Conservation (phyloP, 2,888 invertebrate genomes). For the Zhuqinia jingwanae region DNA sequence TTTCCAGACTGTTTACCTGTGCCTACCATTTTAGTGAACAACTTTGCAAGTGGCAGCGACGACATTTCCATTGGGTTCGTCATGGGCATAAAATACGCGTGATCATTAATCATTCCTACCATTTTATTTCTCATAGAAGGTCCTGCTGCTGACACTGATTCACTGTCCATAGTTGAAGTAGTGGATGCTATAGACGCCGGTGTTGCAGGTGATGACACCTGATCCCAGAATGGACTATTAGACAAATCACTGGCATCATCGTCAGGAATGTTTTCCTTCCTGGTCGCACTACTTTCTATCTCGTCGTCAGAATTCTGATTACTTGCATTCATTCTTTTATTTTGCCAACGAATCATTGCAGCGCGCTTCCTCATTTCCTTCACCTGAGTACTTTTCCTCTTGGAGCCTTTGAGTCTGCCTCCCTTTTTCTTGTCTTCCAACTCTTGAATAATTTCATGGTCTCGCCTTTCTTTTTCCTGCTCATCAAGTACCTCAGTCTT, state of each 20-base stretch:
- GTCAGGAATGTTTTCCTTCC: background rate
- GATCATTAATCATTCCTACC: background rate
- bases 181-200: background rate
- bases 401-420: background rate
- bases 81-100: background rate
- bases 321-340: background rate
- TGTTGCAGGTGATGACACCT: background rate
- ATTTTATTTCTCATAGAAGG: background rate
- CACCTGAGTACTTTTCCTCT: background rate
- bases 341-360: background rate
- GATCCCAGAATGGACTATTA: background rate
- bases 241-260: background rate
- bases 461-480: background rate
- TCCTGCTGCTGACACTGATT: background rate
- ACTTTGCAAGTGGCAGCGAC: no score
- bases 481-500: conserved; percentile 12
- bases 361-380: background rate
- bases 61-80: background rate
- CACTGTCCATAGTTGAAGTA: background rate
- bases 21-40: no score
- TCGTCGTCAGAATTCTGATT: background rate
- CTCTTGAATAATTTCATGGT: background rate
- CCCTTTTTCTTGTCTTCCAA: background rate
- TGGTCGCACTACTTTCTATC: background rate
- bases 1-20: no score